Base-by-base conservation (phyloP, 2,888 invertebrate species). In the Idaea biselata region DNA sequence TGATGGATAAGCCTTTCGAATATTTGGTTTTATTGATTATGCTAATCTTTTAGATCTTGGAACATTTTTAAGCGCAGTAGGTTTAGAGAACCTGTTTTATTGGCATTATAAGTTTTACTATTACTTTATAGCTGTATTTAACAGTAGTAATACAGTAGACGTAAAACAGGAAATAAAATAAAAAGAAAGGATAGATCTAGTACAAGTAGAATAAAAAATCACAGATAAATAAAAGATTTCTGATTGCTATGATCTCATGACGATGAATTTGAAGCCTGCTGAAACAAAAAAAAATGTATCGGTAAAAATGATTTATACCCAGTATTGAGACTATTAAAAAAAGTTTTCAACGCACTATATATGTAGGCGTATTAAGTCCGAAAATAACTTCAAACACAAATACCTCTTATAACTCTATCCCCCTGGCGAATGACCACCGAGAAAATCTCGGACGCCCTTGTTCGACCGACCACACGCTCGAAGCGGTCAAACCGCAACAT, bases 391-490 rank as follows among this genome's bases (percentile, higher is more conserved):
- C 44, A 44, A 44, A 2, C 44, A 11, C n/a, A 44, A 44, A 44
- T 44, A 44, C 53, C 59, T 65, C 31, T 70, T 67, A 66, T 68
- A 71, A 25, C 68, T 65, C 71, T 71, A 69, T 78, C 81, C 85
- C 81, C 75, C 81, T 87, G 86, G 85, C 79, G 79, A 66, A 67
- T 83, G 86, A 83, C 86, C 87, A 83, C 82, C 82, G 68, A 63
- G 73, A 78, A 85, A 89, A 90, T 90, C 91, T 89, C 88, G 75
- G 83, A 68, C 72, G 70, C 73, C 58, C 53, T 44, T 56, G 56
- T 63, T 74, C 77, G 75, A 74, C 70, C 75, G 78, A 84, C 89
- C 89, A 85, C 87, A 83, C 87, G 88, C 89, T 84, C 88, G 88
- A 77, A 71, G 68, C 70, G 72, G 68, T 69, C 75, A 71, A 74